A percentile compares a stretch with the other conserved stretches of the same genome.
Evolutionary conservation across 2,113 vertebrate genomes (phyloP).

Genomic region (Pedionomus torquatus): DNA sequence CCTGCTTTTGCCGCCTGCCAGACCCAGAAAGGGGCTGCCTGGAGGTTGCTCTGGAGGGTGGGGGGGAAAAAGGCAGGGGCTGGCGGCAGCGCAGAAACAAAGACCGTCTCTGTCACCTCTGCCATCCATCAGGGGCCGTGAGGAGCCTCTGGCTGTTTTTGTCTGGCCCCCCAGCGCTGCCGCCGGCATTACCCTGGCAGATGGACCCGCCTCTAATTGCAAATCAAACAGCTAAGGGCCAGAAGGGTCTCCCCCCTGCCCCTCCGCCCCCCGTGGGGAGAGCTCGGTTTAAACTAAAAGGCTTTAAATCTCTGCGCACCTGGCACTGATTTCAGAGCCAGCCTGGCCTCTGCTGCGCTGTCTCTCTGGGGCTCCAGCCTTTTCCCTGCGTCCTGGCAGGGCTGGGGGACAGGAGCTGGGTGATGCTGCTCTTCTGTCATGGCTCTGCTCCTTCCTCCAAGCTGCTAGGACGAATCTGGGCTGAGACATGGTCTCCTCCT

Average conservation of each 20-base stretch:
- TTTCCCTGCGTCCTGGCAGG: background rate
- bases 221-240: background rate
- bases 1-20: background rate
- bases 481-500: background rate
- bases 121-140: background rate
- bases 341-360: rapidly evolving
- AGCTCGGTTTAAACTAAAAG: conserved; percentile 37
- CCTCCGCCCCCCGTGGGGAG: background rate
- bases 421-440: rapidly evolving
- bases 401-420: background rate
- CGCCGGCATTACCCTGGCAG: background rate
- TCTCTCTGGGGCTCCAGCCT: background rate
- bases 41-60: background rate
- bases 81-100: background rate
- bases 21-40: background rate
- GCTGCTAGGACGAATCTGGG: rapidly evolving
- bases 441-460: background rate
- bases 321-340: background rate
- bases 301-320: background rate
- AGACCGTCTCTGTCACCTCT: background rate
- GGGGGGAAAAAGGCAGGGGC: background rate
- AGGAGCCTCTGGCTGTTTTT: background rate
- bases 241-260: background rate
- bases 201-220: conserved; percentile 8
- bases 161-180: background rate